These are phyloP conservation scores for Eumeta japonica DNA, from an alignment of 1,140 invertebrate species.

Conservation along the genomic window DNA sequence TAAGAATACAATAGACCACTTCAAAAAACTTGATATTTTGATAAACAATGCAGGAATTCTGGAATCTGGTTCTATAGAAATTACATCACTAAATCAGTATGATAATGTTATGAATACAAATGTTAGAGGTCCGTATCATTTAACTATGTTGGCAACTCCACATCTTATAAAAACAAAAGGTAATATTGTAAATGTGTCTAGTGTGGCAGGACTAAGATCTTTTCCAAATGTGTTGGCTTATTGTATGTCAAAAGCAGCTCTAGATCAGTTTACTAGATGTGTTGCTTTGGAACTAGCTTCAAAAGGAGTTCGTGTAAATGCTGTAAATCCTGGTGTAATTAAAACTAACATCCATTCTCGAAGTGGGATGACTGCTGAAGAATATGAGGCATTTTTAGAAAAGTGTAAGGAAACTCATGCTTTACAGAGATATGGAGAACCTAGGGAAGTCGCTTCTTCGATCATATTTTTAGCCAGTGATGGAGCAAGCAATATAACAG, in stretches of 20 bases:
- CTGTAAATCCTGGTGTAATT: constrained; percentile 74
- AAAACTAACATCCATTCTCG: constrained; percentile 74
- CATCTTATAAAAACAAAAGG: constrained; percentile 71
- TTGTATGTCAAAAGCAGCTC: constrained; percentile 76
- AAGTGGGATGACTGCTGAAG: constrained; percentile 66
- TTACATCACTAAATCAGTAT: constrained; percentile 69
- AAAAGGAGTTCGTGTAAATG: constrained; percentile 75
- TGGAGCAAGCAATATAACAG: constrained; percentile 75
- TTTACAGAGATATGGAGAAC: constrained; percentile 68
- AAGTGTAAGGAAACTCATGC: constrained; percentile 73
- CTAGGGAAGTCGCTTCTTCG: constrained; percentile 71
- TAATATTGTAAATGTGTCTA: constrained; percentile 80
- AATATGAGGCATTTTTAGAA: constrained; percentile 71
- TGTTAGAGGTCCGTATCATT: constrained; percentile 69
- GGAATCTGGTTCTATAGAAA: constrained; percentile 70
- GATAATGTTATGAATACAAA: constrained; percentile 75
- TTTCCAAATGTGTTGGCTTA: constrained; percentile 70
- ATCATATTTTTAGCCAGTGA: constrained; percentile 80
- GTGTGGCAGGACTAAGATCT: constrained; percentile 72
- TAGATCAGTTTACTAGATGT: constrained; percentile 80
- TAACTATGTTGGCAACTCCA: constrained; percentile 75
- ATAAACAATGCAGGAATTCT: constrained; percentile 76
- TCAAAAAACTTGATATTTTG: constrained; percentile 66
- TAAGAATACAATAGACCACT: constrained; percentile 59
- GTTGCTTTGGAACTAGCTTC: constrained; percentile 66